Evolutionary conservation across 2,797 vertebrate species (phyloP), one percentile per base, ranked within the genome.

Genomic region (Urosaurus nigricauda): DNA sequence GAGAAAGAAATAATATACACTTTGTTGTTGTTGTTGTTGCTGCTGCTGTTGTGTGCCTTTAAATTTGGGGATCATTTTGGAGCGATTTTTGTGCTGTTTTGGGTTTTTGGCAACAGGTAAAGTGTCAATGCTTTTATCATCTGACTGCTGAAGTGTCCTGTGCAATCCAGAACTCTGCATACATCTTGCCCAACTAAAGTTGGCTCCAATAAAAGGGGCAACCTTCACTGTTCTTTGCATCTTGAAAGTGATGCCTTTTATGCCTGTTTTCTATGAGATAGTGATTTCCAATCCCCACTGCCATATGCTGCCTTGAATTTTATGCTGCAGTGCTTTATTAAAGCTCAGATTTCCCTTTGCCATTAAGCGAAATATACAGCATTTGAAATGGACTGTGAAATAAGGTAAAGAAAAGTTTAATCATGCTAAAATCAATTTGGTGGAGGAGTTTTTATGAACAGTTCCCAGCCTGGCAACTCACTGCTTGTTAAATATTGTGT

Each of bases 351-450:
- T 95, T 97, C 91, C 94, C 84, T 91, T 92, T 94, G 87, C 89
- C 89, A 93, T 95, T 95, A 94, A 92, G 94, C 68, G 58, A 91
- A 87, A 93, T 93, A 94, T 84, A 95, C 90, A 94, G 89, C 91
- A 88, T 94, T 95, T 91, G 91, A 96, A 97, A 96, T 95, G 94
- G 94, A 93, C 90, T 96, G 95, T 96, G 96, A 97, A 97, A 97
- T 96, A 95, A 96, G 92, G 94, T 94, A 96, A 96, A 96, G 92
- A 95, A 96, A 96, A 95, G 92, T 95, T 96, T 96, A 96, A 96
- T 97, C 35, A 3, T 88, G 79, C 92, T 96, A 94, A 90, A 96
- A 96, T 94, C 94, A 96, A 95, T 94, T 94, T 75, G 82, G 79
- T 79, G 73, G 92, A 93, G 89, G 86, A 60, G 77, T 88, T 96